A percentile compares a stretch with the other conserved stretches of the same genome.
phyloP scores from a whole-genome alignment of 2,888 invertebrate genomes.

The Monochamus alternatus region DNA sequence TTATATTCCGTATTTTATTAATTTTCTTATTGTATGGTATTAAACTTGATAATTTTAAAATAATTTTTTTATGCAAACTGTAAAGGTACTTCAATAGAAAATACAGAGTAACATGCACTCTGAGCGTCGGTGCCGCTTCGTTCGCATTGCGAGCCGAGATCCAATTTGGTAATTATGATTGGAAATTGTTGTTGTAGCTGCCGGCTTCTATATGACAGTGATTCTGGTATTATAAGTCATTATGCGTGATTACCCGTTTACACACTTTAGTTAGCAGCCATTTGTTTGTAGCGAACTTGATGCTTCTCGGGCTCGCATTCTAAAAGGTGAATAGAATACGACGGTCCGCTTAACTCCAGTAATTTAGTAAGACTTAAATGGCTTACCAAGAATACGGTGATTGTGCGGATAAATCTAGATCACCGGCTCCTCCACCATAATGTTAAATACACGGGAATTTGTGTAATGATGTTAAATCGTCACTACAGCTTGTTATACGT shows the following conservation, averaged over 20 bases:
- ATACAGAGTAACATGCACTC: too few relatives aligned
- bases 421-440: slow-evolving; percentile 8
- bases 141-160: slow-evolving; percentile 38
- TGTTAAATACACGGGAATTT: neutral
- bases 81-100: too few relatives aligned
- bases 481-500: too few relatives aligned
- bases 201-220: slow-evolving; percentile 61
- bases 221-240: slow-evolving; percentile 62
- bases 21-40: too few relatives aligned
- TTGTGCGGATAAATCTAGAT: neutral
- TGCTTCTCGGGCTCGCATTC: neutral
- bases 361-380: slow-evolving; percentile 1
- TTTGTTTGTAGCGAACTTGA: slow-evolving; percentile 34
- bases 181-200: slow-evolving; percentile 61
- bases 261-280: slow-evolving; percentile 55
- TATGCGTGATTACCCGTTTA: slow-evolving; percentile 59
- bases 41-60: too few relatives aligned
- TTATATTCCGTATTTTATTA: too few relatives aligned
- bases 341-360: neutral
- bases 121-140: slow-evolving; percentile 50
- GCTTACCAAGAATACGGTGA: neutral
- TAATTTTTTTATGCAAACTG: too few relatives aligned
- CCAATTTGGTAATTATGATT: slow-evolving; percentile 62
- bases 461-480: too few relatives aligned
- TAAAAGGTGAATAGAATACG: slow-evolving; percentile 1